Base-by-base conservation (phyloP, 2,113 vertebrate species). In the Thomomys bottae region DNA sequence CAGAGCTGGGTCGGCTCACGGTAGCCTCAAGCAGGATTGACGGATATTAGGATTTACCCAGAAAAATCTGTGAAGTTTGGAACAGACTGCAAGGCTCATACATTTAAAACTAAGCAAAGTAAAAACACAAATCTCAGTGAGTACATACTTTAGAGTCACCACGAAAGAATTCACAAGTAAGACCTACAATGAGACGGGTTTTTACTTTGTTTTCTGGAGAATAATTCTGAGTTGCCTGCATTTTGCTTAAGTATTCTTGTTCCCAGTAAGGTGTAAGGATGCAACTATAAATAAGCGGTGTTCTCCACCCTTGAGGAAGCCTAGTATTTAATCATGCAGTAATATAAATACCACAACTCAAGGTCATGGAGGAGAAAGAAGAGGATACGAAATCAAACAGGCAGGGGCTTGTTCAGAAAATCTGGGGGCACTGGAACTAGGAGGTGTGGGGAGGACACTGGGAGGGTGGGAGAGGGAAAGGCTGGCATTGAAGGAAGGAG, bases 401-500 rank as follows among this genome's bases (percentile, higher is more conserved):
- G 24, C 30, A 66, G 64, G 59, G 8, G n/a, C 38, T 11, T 71
- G 32, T 77, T 34, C 8, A 34, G 45, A 73, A 73, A 82, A 38
- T 17, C 9, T 18, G 24, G 78, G 57, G 34, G 34, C 36, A 12
- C 21, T 17, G 24, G 14, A 34, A 20, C 49, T 32, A 24, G 68
- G 36, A 30, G 63, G 23, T 59, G 17, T 59, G 45, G 32, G 64
- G 40, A 3, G 3, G 38, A 26, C 24, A n/a, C n/a, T n/a, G 81
- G 15, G 64, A 59, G 36, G 67, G 68, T 18, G 36, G 66, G n/a
- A 18, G 42, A 42, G 6, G 66, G 24, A 59, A 71, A 64, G 3
- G 8, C 10, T 32, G n/a, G n/a, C 0, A 5, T 4, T 8, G 5
- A 6, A 34, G 26, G 6, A 9, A 66, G 28, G 9, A 32, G 61